A percentile compares a stretch with the other conserved stretches of the same genome.
Evolutionary conservation across 2,113 vertebrate species (phyloP).

Genomic region (Xerus inauris): DNA sequence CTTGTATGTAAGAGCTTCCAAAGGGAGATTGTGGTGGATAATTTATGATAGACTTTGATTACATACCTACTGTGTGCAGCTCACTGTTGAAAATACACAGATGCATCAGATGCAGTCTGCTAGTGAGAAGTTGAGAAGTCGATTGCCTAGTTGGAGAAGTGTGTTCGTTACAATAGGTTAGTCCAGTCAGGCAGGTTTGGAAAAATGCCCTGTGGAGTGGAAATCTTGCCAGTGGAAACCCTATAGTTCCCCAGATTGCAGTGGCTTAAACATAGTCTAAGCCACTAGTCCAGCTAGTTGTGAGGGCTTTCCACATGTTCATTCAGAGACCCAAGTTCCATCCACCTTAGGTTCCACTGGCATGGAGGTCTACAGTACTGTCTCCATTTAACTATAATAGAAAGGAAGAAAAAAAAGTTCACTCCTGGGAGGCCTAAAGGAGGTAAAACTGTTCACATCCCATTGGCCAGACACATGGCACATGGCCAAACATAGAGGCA

Average conservation of each 20-base stretch:
- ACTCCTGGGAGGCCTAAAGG: background rate
- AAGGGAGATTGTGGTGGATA: background rate
- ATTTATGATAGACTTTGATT: background rate
- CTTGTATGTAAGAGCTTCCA: background rate
- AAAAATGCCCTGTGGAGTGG: background rate
- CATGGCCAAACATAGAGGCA: background rate
- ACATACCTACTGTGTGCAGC: background rate
- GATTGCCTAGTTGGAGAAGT: background rate
- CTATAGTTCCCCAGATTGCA: background rate
- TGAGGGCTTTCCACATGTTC: background rate
- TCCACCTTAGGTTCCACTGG: background rate
- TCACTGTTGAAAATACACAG: conserved; percentile 21
- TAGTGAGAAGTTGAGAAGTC: too few species aligned
- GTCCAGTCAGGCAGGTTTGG: background rate
- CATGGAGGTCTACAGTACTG: background rate
- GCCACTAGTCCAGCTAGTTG: background rate
- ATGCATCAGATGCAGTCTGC: background rate
- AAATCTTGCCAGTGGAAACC: background rate
- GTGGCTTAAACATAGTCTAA: background rate
- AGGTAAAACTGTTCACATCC: background rate
- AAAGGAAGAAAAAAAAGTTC: background rate
- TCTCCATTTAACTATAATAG: background rate
- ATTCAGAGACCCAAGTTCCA: background rate
- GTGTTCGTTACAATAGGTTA: background rate
- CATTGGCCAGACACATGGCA: background rate